A percentile compares a stretch with the other conserved stretches of the same genome.
These are phyloP conservation scores for Tethea ocularis DNA, from an alignment of 2,888 invertebrate species.

Conservation along the genomic window DNA sequence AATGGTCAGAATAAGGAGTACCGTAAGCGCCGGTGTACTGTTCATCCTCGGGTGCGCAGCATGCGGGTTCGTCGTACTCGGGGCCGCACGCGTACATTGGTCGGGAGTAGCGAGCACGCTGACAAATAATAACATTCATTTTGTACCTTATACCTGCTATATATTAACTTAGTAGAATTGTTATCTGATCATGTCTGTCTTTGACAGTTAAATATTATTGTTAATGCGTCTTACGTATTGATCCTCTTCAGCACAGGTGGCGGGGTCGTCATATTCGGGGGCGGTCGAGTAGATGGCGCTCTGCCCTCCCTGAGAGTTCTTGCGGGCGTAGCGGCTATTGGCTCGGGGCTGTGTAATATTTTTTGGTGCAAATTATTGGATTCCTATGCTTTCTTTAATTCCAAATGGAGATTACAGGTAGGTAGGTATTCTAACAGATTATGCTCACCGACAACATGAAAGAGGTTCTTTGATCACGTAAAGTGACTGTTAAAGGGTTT, in stretches of 20 bases:
- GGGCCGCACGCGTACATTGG: slow-evolving; percentile 88
- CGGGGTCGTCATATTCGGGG: slow-evolving; percentile 96
- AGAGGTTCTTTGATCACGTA: too few relatives aligned
- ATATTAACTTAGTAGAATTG: too few relatives aligned
- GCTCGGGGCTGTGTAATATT: slow-evolving; percentile 80
- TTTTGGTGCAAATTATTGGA: background rate
- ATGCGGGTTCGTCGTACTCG: slow-evolving; percentile 96
- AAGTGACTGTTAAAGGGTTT: too few relatives aligned
- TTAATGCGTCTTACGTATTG: slow-evolving; percentile 86
- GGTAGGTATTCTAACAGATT: too few relatives aligned
- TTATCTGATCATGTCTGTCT: background rate
- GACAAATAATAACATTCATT: slow-evolving; percentile 5
- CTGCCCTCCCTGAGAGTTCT: slow-evolving; percentile 91
- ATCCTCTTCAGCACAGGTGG: slow-evolving; percentile 95
- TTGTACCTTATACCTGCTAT: too few relatives aligned
- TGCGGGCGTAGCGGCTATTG: slow-evolving; percentile 87
- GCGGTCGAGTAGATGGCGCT: slow-evolving; percentile 92
- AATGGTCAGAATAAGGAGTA: slow-evolving; percentile 95
- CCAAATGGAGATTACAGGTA: too few relatives aligned
- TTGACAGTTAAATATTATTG: background rate
- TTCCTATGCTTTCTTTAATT: too few relatives aligned
- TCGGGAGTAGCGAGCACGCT: slow-evolving; percentile 89
- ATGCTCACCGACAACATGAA: too few relatives aligned
- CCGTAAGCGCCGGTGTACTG: slow-evolving; percentile 96
- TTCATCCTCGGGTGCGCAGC: slow-evolving; percentile 95